These are phyloP conservation scores for Alviniconcha strummeri DNA, from an alignment of 2,888 invertebrate species.

Conservation along the genomic window DNA sequence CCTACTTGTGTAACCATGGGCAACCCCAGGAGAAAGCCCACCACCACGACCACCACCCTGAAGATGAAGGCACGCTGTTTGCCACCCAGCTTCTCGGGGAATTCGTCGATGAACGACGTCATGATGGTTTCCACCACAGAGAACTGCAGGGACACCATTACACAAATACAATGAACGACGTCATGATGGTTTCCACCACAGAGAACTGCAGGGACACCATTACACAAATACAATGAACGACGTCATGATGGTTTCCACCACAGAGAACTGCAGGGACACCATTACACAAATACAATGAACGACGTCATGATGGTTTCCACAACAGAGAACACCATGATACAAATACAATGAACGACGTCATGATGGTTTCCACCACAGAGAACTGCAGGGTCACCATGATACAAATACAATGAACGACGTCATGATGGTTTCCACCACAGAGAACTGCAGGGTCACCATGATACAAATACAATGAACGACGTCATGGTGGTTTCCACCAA, in stretches of 20 bases:
- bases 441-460: conserved; percentile 64
- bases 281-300: conserved; percentile 66
- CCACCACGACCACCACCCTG: conserved; percentile 53
- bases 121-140: conserved; percentile 76
- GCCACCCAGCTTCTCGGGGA: conserved; percentile 69
- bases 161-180: conserved; percentile 59
- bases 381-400: conserved; percentile 58
- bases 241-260: conserved; percentile 76
- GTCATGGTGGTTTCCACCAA: conserved; percentile 76
- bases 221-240: conserved; percentile 71
- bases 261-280: conserved; percentile 69
- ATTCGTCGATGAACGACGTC: conserved; percentile 76
- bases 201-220: conserved; percentile 68
- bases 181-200: conserved; percentile 76
- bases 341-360: conserved; percentile 74
- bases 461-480: conserved; percentile 70
- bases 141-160: conserved; percentile 60
- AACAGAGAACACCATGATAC: conserved; percentile 67
- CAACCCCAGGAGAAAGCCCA: conserved; percentile 70
- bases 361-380: conserved; percentile 76
- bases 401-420: conserved; percentile 73
- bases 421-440: conserved; percentile 76
- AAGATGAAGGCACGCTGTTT: conserved; percentile 49
- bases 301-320: conserved; percentile 76
- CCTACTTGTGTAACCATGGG: conserved; percentile 53